A percentile compares a stretch with the other conserved stretches of the same genome.
phyloP scores from a whole-genome alignment of 2,888 invertebrate genomes.

The Arctia plantaginis region DNA sequence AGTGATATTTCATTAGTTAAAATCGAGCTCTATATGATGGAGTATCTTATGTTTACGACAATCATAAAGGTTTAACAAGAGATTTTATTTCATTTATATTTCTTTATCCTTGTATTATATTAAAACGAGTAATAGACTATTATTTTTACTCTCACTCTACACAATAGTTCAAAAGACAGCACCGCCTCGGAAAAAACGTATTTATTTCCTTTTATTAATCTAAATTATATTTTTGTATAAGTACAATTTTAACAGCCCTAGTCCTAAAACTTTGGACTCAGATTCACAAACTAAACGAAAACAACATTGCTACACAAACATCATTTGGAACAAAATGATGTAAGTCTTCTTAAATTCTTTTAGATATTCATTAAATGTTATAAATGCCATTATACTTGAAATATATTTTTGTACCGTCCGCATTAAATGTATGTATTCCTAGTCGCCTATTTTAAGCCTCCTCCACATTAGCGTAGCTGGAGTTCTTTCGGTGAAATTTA shows the following conservation, averaged over 20 bases:
- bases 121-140: not conserved
- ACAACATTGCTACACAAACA: not conserved
- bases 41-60: not conserved
- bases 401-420: conserved; percentile 14
- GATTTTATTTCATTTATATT: not conserved
- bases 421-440: conserved; percentile 1
- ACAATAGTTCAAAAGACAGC: not conserved
- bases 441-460: conserved; percentile 36
- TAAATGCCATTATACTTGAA: conserved; percentile 11
- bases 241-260: not conserved
- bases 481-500: conserved; percentile 72
- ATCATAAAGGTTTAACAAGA: not conserved
- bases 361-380: conserved; percentile 1
- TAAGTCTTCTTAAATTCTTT: not conserved
- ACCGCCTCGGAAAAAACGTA: not conserved
- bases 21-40: not conserved
- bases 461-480: conserved; percentile 58
- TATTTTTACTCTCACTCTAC: not conserved
- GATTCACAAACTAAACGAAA: not conserved
- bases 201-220: not conserved
- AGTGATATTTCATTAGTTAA: not conserved
- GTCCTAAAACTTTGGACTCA: not conserved
- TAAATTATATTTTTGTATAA: not conserved
- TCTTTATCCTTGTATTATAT: not conserved
- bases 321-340: not conserved